phyloP scores from a whole-genome alignment of 2,888 invertebrate species.

The Heliconius charithonia region DNA sequence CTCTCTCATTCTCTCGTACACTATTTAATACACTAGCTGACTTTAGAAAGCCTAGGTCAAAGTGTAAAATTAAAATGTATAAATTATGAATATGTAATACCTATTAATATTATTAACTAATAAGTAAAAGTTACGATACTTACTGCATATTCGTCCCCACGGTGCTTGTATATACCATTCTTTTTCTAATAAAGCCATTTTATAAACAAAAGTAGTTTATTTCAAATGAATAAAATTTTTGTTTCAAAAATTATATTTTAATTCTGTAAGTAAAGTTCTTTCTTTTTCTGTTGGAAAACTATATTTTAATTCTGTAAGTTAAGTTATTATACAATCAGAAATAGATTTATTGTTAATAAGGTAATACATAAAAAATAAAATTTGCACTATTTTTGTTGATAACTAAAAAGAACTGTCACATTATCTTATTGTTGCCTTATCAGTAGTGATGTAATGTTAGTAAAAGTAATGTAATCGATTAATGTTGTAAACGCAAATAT shows the following conservation, averaged over 20 bases:
- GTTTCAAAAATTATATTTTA: not conserved
- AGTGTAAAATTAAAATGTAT: not conserved
- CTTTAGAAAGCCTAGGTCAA: not conserved
- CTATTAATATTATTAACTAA: too few relatives aligned
- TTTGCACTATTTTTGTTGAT: not conserved
- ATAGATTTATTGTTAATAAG: not conserved
- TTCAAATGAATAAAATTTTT: not conserved
- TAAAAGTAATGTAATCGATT: not conserved
- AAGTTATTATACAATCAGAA: not conserved
- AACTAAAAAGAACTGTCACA: constrained; percentile 5
- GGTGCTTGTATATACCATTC: constrained; percentile 78
- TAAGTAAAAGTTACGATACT: constrained; percentile 49
- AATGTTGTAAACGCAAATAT: not conserved
- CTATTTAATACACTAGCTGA: too few relatives aligned
- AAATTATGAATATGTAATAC: not conserved
- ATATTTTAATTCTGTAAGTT: not conserved
- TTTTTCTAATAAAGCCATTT: constrained; percentile 66
- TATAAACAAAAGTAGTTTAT: constrained; percentile 14
- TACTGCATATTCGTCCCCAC: constrained; percentile 75
- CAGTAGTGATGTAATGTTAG: not conserved
- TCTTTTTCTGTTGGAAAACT: too few relatives aligned
- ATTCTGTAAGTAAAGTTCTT: not conserved
- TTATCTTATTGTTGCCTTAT: not conserved
- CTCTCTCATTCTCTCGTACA: too few relatives aligned
- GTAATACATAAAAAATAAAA: not conserved